These are phyloP conservation scores for Peromyscus melanophrys DNA, from an alignment of 2,797 vertebrate species.

Conservation along the genomic window DNA sequence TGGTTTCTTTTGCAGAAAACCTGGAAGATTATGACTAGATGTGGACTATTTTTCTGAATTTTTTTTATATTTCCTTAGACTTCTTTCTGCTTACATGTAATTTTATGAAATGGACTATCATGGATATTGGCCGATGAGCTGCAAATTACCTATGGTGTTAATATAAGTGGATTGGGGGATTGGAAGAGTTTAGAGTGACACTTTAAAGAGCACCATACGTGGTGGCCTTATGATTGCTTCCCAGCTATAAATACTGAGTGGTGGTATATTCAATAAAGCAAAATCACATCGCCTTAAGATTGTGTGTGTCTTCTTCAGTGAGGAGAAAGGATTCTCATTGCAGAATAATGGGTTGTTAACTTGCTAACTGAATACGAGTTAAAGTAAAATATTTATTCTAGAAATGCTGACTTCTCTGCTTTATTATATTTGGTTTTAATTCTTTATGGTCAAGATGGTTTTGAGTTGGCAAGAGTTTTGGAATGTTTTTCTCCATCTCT, in stretches of 20 bases:
- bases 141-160: conserved; percentile 57
- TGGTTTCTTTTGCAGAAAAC: conserved; percentile 87
- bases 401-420: conserved; percentile 55
- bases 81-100: conserved; percentile 76
- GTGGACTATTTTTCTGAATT: conserved; percentile 84
- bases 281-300: conserved; percentile 67
- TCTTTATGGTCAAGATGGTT: conserved; percentile 44
- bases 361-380: conserved; percentile 59
- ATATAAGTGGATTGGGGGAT: conserved; percentile 65
- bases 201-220: conserved; percentile 74
- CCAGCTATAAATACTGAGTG: conserved; percentile 82
- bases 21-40: conserved; percentile 80
- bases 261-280: conserved; percentile 87
- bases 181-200: conserved; percentile 78
- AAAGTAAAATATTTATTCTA: conserved; percentile 53
- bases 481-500: neutral
- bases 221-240: conserved; percentile 44
- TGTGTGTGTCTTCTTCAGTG: conserved; percentile 61
- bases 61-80: conserved; percentile 75
- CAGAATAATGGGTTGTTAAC: conserved; percentile 28
- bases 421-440: conserved; percentile 12
- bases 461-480: conserved; percentile 8
- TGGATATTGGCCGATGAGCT: conserved; percentile 70
- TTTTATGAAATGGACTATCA: conserved; percentile 81
- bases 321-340: conserved; percentile 59